Conservation (phyloP, 2,113 vertebrate species). For the Rhinopomastus cyanomelas region DNA sequence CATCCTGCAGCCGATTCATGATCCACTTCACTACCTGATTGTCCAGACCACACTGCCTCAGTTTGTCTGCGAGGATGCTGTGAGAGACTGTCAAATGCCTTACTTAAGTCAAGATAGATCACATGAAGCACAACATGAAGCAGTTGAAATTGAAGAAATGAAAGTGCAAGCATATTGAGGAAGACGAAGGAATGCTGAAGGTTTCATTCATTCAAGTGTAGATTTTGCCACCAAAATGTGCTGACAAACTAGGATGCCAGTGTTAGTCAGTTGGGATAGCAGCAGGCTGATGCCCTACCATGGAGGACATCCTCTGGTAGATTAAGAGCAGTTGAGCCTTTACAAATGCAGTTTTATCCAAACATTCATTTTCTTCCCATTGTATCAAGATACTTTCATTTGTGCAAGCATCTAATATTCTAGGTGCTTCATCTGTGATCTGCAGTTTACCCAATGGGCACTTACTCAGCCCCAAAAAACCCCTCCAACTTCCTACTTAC, state of each 20-base stretch:
- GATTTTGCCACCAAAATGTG: neutral
- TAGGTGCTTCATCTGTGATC: neutral
- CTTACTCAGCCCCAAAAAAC: constrained; percentile 26
- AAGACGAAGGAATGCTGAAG: neutral
- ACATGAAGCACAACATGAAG: no score
- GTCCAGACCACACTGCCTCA: no score
- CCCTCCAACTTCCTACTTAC: neutral
- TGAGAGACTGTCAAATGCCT: no score
- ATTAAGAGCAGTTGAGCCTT: neutral
- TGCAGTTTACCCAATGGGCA: neutral
- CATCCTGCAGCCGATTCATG: no score
- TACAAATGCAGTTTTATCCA: neutral
- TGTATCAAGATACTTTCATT: neutral
- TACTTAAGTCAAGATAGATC: no score
- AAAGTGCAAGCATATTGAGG: neutral
- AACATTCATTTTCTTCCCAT: neutral
- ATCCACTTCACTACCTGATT: no score
- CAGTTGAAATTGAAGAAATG: neutral
- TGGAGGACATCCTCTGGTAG: neutral
- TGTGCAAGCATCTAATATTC: neutral
- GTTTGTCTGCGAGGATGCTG: no score
- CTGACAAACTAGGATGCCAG: neutral
- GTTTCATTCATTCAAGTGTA: neutral
- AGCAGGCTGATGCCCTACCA: neutral
- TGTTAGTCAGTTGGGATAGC: neutral